Evolutionary conservation across 1,140 invertebrate species (phyloP).

Genomic region (Stegodyphus dumicola): DNA sequence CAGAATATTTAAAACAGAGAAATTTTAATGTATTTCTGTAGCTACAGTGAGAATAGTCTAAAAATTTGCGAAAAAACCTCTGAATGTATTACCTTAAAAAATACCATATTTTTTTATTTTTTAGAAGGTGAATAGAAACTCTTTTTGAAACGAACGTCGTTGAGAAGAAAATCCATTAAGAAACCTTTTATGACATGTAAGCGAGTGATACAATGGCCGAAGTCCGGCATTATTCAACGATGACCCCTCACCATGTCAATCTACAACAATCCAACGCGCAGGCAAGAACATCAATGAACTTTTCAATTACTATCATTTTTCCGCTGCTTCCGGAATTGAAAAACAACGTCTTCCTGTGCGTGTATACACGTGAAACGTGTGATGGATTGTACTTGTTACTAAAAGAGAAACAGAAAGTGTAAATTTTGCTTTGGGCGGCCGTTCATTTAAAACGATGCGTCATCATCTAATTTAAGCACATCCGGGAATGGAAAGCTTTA

Average conservation of each 20-base stretch:
- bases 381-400: background rate
- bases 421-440: too few species aligned
- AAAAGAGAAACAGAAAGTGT: background rate
- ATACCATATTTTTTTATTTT: too few species aligned
- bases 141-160: too few species aligned
- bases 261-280: conserved; percentile 3
- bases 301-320: conserved; percentile 31
- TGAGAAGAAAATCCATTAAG: background rate
- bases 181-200: background rate
- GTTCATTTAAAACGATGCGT: too few species aligned
- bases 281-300: background rate
- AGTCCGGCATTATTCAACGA: background rate
- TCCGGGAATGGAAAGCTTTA: too few species aligned
- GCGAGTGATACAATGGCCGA: conserved; percentile 1
- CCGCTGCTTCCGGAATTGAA: conserved; percentile 20
- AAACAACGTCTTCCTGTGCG: conserved; percentile 11
- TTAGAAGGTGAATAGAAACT: too few species aligned
- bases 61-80: too few species aligned
- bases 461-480: too few species aligned
- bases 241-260: conserved; percentile 16
- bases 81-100: too few species aligned
- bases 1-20: too few species aligned
- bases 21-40: too few species aligned
- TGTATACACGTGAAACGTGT: background rate
- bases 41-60: too few species aligned